phyloP scores from a whole-genome alignment of 2,888 invertebrate genomes.

The Oxystoma pomonae region DNA sequence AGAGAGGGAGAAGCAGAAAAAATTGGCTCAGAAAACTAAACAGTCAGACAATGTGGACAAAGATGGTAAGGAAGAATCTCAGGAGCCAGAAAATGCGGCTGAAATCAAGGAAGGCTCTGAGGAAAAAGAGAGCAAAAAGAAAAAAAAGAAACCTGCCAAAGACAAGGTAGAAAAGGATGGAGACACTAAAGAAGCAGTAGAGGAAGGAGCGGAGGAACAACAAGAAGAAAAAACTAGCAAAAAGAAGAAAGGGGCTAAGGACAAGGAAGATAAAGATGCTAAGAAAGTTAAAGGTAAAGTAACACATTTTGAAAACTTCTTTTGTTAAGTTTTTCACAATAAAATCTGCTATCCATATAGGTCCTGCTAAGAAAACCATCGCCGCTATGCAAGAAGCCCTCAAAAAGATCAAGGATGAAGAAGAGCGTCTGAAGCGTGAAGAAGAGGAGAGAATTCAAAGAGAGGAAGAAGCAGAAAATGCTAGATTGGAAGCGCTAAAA shows the following conservation, averaged over 20 bases:
- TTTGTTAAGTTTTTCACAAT: constrained; percentile 3
- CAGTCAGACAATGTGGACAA: constrained; percentile 27
- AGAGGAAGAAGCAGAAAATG: constrained; percentile 76
- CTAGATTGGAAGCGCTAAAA: constrained; percentile 68
- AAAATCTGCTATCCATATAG: too few relatives aligned
- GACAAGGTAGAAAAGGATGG: constrained; percentile 36
- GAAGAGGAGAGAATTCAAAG: constrained; percentile 81
- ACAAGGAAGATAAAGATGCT: constrained; percentile 39
- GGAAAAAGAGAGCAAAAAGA: constrained; percentile 42
- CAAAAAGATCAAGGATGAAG: constrained; percentile 85
- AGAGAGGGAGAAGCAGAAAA: constrained; percentile 73
- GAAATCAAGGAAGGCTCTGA: constrained; percentile 30
- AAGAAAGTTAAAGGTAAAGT: constrained; percentile 48
- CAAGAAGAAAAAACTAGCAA: constrained; percentile 31
- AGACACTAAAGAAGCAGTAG: constrained; percentile 45
- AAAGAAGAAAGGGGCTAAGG: constrained; percentile 36
- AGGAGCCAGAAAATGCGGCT: constrained; percentile 1
- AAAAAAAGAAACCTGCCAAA: constrained; percentile 28
- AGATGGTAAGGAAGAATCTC: constrained; percentile 14
- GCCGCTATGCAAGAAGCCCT: constrained; percentile 90
- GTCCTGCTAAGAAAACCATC: constrained; percentile 77
- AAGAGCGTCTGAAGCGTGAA: constrained; percentile 67
- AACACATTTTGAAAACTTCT: constrained; percentile 7
- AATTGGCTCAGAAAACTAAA: constrained; percentile 58
- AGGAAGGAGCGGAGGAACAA: constrained; percentile 52